Evolutionary conservation across 2,888 invertebrate species (phyloP).

Genomic region (Troides helena): DNA sequence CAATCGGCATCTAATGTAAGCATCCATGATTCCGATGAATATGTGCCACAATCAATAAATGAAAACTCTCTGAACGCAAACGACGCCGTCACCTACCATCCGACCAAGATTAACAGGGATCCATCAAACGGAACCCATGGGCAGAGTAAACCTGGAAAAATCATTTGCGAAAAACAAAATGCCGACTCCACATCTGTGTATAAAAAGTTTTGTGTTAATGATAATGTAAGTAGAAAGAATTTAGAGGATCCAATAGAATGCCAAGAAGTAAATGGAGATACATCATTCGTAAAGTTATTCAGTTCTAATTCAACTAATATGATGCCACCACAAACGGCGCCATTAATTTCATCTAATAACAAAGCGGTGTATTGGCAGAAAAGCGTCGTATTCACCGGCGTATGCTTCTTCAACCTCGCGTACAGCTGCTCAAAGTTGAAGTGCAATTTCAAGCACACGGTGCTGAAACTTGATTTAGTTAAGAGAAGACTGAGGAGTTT

Average conservation of each 20-base stretch:
- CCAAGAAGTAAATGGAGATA: background rate
- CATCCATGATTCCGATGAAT: slow-evolving; percentile 43
- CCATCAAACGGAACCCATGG: background rate
- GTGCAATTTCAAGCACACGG: slow-evolving; percentile 49
- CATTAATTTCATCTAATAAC: slow-evolving; percentile 34
- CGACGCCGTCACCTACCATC: slow-evolving; percentile 42
- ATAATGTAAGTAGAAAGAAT: background rate
- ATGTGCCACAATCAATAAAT: slow-evolving; percentile 46
- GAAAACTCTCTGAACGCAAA: slow-evolving; percentile 25
- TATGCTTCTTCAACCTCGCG: slow-evolving; percentile 54
- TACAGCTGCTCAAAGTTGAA: slow-evolving; percentile 43
- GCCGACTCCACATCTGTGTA: slow-evolving; percentile 58
- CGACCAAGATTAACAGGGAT: slow-evolving; percentile 43
- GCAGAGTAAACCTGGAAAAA: slow-evolving; percentile 9
- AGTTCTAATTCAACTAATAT: background rate
- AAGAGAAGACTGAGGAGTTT: slow-evolving; percentile 37
- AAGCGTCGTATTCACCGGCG: slow-evolving; percentile 45
- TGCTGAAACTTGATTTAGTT: slow-evolving; percentile 34
- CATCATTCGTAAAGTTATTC: background rate
- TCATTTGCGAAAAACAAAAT: slow-evolving; percentile 55
- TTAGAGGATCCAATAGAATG: background rate
- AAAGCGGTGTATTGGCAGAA: slow-evolving; percentile 31
- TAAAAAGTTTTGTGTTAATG: slow-evolving; percentile 37
- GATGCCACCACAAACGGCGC: slow-evolving; percentile 14
- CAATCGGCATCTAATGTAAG: slow-evolving; percentile 20